Evolutionary conservation across 2,797 vertebrate genomes (phyloP), one percentile per base, ranked within the genome.

Genomic region (Platalea minor): DNA sequence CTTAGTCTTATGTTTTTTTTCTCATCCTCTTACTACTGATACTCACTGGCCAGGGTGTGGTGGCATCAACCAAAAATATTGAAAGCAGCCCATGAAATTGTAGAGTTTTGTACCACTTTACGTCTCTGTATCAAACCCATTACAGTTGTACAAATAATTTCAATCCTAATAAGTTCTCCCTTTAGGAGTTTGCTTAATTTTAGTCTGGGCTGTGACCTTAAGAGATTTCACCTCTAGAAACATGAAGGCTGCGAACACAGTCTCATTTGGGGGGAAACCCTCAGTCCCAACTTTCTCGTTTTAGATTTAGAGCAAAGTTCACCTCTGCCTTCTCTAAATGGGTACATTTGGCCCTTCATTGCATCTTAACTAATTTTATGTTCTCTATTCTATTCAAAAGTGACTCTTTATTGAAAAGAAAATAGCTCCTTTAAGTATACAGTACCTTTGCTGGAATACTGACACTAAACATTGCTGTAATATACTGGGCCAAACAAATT

Each of bases 401-500:
- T 26, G 20, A 61, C 23, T 86, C 29, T 54, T 69, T 12, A 39
- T 29, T 75, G 37, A 77, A 82, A 69, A 77, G 17, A 51, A 88
- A 91, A 74, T 46, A 60, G 19, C 7, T 67, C 21, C 67, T 93
- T 70, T 75, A 92, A 72, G 23, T 63, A 37, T 45, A 17, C 70
- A 2, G 2, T 78, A 51, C 70, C 51, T 86, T 78, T 91, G 37
- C 80, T 92, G 24, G 48, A 86, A 69, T 82, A 82, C 69, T 93
- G 72, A 93, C 85, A 91, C 60, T 78, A 95, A 91, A 67, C 7
- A 45, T 83, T 88, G 75, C 76, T 90, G 79, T 88, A 82, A 73
- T 63, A 20, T 37, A 45, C 53, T 54, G 60, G 37, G 89, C 85
- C 95, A 97, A 96, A 86, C 61, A 95, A 89, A 94, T 92, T 94